Base-by-base conservation (phyloP, 2,888 invertebrate genomes). In the Steinernema carpocapsae region DNA sequence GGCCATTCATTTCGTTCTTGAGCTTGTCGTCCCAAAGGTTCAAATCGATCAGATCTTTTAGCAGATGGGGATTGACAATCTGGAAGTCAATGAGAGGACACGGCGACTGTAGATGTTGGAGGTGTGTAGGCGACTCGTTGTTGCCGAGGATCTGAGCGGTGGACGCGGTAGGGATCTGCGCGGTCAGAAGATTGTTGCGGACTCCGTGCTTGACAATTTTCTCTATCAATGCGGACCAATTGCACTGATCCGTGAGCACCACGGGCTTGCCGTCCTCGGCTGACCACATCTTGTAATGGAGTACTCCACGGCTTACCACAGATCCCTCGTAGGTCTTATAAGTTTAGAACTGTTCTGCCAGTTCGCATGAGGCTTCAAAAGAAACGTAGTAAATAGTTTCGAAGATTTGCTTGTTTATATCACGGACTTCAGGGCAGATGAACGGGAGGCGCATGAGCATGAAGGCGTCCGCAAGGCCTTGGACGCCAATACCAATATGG, bases 91-190 rank as follows among this genome's bases (percentile, higher is more conserved):
- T 97, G 95, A 95, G 4, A 97, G 90, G 0, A 99, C 97, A 71
- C 96, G 91, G 45, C 97, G 90, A 24, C 93, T 92, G 89, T 97
- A 99, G 83, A 99, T 94, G 88, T 99, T 99, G 45, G 94, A 95
- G 0, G 97, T 97, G 88, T 97, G 99, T 97, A 86, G 97, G 93
- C 0, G 96, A 94, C 89, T 99, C 97, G 88, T 97, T 99, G 88
- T 99, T 99, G 22, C 99, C 99, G 59, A 99, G 91, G 87, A 99
- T 99, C 89, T 99, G 97, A 1, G 99, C 97, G 0, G 97, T 99
- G 0, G 97, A 96, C 10, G 97, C 97, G 4, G 97, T 99, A 0
- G 97, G 97, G 97, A 99, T 99, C 0, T 97, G 97, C 0, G 97
- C 97, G 78, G 97, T 83, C 24, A 99, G 90, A 37, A 97, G 90